Evolutionary conservation across 2,113 vertebrate species (phyloP).

Genomic region (Papio anubis): DNA sequence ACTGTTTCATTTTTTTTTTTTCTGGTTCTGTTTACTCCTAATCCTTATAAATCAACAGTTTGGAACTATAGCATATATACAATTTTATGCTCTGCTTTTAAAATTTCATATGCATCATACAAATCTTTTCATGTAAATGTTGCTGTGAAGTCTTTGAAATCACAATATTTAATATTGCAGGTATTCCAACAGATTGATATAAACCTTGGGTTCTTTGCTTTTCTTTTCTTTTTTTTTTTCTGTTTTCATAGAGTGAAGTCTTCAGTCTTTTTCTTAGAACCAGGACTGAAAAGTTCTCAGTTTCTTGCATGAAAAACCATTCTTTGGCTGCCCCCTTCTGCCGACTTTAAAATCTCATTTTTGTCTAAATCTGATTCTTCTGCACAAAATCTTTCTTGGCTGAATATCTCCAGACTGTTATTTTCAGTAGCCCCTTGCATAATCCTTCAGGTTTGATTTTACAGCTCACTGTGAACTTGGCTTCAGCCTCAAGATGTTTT

Average conservation of each 20-base stretch:
- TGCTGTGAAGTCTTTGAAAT: not conserved
- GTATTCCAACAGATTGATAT: not conserved
- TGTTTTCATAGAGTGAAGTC: not conserved
- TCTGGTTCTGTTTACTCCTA: not conserved
- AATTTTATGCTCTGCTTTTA: not conserved
- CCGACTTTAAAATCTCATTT: not conserved
- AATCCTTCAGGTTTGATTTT: not conserved
- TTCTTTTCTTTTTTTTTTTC: not conserved
- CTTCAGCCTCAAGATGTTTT: not conserved
- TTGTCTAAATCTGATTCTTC: not conserved
- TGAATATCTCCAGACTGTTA: not conserved
- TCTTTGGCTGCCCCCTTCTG: not conserved
- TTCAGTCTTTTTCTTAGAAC: not conserved
- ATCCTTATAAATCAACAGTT: slow-evolving; percentile 3
- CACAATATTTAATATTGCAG: not conserved
- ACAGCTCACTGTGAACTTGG: not conserved
- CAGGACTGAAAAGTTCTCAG: not conserved
- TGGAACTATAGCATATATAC: not conserved
- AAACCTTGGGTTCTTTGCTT: not conserved
- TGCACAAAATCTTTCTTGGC: not conserved
- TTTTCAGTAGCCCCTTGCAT: not conserved
- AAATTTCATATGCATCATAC: not conserved
- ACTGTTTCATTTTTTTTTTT: not conserved
- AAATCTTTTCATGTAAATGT: not conserved
- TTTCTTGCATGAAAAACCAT: not conserved